Conservation (phyloP, 2,888 invertebrate genomes). For the Graphium colonna region DNA sequence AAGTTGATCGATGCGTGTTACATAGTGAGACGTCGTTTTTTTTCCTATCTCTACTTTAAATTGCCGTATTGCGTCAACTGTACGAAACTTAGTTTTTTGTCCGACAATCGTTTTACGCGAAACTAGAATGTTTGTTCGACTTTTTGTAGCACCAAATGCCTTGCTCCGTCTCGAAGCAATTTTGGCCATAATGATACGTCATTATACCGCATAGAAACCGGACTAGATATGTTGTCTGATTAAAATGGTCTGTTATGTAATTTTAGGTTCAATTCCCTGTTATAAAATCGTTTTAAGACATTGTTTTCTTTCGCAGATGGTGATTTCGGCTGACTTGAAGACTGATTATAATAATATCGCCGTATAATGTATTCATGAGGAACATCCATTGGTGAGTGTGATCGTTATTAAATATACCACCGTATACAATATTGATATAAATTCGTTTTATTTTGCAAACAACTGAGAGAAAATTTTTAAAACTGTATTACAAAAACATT, state of each 20-base stretch:
- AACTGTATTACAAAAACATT: slow-evolving; percentile 69
- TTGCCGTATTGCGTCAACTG: slow-evolving; percentile 72
- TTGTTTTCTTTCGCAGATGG: slow-evolving; percentile 63
- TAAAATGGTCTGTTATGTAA: slow-evolving; percentile 21
- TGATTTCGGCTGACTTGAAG: slow-evolving; percentile 62
- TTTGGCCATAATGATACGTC: slow-evolving; percentile 41
- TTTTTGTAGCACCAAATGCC: slow-evolving; percentile 44
- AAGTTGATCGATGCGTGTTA: slow-evolving; percentile 75
- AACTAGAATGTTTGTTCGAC: slow-evolving; percentile 54
- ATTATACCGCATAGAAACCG: slow-evolving; percentile 39
- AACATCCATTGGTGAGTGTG: slow-evolving; percentile 51
- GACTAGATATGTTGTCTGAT: slow-evolving; percentile 31
- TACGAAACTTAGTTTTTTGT: slow-evolving; percentile 61
- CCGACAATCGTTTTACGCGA: slow-evolving; percentile 59
- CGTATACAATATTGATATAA: slow-evolving; percentile 27
- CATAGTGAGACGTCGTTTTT: slow-evolving; percentile 36
- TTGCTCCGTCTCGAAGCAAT: slow-evolving; percentile 60
- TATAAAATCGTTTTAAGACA: slow-evolving; percentile 39
- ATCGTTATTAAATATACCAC: slow-evolving; percentile 12
- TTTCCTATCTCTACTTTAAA: slow-evolving; percentile 70
- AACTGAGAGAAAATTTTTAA: slow-evolving; percentile 66
- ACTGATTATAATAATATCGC: slow-evolving; percentile 65
- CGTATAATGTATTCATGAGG: slow-evolving; percentile 66
- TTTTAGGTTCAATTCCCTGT: slow-evolving; percentile 20
- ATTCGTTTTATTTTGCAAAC: slow-evolving; percentile 52